Conservation (phyloP, 2,797 vertebrate species). For the Tiaroga cobitis region DNA sequence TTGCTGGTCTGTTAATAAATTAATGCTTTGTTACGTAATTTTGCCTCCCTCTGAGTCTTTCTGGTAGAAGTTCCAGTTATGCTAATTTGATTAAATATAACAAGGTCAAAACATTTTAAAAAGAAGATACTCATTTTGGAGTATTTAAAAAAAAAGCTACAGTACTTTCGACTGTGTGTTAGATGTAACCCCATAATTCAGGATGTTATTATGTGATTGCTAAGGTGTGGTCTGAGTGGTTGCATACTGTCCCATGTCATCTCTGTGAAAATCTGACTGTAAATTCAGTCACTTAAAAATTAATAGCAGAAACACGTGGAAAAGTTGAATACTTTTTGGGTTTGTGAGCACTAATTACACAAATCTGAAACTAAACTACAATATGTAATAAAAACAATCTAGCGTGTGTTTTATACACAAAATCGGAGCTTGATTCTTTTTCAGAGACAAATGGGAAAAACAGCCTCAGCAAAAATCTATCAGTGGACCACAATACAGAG, state of each 20-base stretch:
- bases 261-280: neutral
- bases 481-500: neutral
- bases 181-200: too few species aligned
- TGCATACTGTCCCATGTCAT: neutral
- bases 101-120: too few species aligned
- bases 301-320: neutral
- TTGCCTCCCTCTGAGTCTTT: too few species aligned
- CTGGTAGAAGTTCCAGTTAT: too few species aligned
- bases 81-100: too few species aligned
- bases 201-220: too few species aligned
- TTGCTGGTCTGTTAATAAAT: too few species aligned
- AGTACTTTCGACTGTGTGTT: too few species aligned
- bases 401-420: neutral
- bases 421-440: neutral
- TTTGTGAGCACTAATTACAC: neutral
- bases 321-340: neutral
- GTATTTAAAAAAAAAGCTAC: too few species aligned
- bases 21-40: too few species aligned
- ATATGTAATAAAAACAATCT: neutral
- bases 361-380: neutral
- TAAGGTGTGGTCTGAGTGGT: neutral
- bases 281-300: neutral
- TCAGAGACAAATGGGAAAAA: neutral
- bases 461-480: conserved; percentile 12
- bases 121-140: too few species aligned